phyloP scores from a whole-genome alignment of 2,888 invertebrate species.

The Microctonus aethiopoides region DNA sequence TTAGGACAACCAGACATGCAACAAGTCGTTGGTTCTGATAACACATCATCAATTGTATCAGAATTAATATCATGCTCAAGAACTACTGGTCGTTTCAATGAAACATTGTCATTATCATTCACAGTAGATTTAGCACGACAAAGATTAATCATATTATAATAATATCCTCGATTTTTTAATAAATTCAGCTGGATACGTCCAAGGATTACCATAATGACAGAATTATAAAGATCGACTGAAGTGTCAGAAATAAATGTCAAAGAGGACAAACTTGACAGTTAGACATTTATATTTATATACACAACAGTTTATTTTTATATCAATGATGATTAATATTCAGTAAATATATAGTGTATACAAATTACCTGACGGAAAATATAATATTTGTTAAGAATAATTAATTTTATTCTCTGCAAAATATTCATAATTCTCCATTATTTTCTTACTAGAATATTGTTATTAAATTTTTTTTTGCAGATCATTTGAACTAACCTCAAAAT shows the following conservation, averaged over 20 bases:
- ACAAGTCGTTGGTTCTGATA: constrained; percentile 80
- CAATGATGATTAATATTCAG: too few relatives aligned
- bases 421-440: too few relatives aligned
- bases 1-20: constrained; percentile 93
- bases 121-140: neutral
- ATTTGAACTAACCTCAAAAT: too few relatives aligned
- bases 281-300: neutral
- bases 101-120: constrained; percentile 9
- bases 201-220: neutral
- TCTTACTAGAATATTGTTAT: too few relatives aligned
- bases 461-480: too few relatives aligned
- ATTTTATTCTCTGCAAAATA: too few relatives aligned
- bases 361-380: too few relatives aligned
- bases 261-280: neutral
- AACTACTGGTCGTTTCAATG: constrained; percentile 35
- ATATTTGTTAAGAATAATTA: too few relatives aligned
- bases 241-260: neutral
- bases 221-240: neutral
- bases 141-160: neutral
- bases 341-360: too few relatives aligned
- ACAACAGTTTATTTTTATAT: neutral
- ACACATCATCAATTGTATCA: neutral
- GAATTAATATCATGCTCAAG: constrained; percentile 33
- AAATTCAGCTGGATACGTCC: neutral
- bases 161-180: neutral